These are phyloP conservation scores for Onychorhynchus coronatus DNA, from an alignment of 2,113 vertebrate species.

Conservation along the genomic window DNA sequence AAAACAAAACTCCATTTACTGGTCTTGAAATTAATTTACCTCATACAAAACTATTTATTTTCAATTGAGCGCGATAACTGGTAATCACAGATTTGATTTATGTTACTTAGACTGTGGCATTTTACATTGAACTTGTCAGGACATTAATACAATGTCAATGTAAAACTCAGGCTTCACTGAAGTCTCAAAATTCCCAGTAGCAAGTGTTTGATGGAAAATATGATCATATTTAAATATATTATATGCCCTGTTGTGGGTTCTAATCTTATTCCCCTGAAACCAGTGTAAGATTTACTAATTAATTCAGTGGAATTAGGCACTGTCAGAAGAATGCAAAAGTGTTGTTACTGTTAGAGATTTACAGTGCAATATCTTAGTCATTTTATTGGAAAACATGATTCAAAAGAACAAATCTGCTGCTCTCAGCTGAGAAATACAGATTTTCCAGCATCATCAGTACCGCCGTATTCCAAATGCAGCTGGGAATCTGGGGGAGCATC, in stretches of 20 bases:
- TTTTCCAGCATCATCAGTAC: constrained; percentile 41
- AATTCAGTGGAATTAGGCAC: not conserved
- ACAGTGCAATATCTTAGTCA: not conserved
- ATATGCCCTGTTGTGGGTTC: not conserved
- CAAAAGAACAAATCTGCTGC: constrained; percentile 2
- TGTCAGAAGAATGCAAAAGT: not conserved
- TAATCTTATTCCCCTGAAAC: not conserved
- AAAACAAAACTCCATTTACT: not conserved
- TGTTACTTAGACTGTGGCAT: not conserved
- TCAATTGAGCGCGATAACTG: not conserved
- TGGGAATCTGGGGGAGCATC: constrained; percentile 25
- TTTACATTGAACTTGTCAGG: not conserved
- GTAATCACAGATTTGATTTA: not conserved
- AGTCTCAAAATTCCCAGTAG: not conserved
- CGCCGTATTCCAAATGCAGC: not conserved
- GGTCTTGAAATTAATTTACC: not conserved
- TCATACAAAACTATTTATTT: not conserved
- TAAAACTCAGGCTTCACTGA: not conserved
- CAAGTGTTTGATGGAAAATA: not conserved
- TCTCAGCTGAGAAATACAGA: constrained; percentile 31
- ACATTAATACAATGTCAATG: not conserved
- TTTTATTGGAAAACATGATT: not conserved
- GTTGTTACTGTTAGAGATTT: not conserved
- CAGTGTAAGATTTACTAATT: not conserved
- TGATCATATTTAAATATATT: not conserved